These are phyloP conservation scores for Dendrolimus pini DNA, from an alignment of 2,888 invertebrate species.

Conservation along the genomic window DNA sequence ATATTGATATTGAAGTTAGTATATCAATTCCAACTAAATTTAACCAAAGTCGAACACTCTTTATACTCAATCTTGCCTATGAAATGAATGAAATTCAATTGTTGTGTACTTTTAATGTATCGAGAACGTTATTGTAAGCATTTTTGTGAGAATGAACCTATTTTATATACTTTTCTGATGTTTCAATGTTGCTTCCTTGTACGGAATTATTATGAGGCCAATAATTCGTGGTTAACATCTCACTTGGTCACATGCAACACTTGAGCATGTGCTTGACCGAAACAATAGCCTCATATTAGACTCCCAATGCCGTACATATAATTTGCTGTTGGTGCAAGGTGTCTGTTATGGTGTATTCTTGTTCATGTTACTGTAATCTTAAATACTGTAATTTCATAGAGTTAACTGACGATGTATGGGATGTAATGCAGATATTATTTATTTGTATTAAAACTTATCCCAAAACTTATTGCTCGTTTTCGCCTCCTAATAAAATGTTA, in stretches of 20 bases:
- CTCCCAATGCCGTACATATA: slow-evolving; percentile 18
- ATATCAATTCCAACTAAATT: not conserved
- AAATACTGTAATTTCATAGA: slow-evolving; percentile 69
- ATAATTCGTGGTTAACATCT: not conserved
- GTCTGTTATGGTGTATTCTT: slow-evolving; percentile 62
- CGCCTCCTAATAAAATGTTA: slow-evolving; percentile 77
- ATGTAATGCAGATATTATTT: slow-evolving; percentile 66
- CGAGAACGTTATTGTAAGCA: not conserved
- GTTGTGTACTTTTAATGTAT: not conserved
- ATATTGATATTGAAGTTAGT: too few relatives aligned
- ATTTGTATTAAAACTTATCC: slow-evolving; percentile 72
- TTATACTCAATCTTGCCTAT: not conserved
- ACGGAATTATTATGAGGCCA: not conserved
- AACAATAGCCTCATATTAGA: not conserved
- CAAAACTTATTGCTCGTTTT: slow-evolving; percentile 75
- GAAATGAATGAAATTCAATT: slow-evolving; percentile 2
- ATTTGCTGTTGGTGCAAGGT: slow-evolving; percentile 48
- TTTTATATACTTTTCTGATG: not conserved
- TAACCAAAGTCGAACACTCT: not conserved
- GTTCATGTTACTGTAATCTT: slow-evolving; percentile 75
- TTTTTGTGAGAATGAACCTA: slow-evolving; percentile 1
- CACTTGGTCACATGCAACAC: too few relatives aligned
- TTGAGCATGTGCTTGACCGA: not conserved
- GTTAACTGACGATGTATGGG: slow-evolving; percentile 67
- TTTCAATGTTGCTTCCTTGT: not conserved